Conservation (phyloP, 2,113 vertebrate species). For the Leiothrix lutea region DNA sequence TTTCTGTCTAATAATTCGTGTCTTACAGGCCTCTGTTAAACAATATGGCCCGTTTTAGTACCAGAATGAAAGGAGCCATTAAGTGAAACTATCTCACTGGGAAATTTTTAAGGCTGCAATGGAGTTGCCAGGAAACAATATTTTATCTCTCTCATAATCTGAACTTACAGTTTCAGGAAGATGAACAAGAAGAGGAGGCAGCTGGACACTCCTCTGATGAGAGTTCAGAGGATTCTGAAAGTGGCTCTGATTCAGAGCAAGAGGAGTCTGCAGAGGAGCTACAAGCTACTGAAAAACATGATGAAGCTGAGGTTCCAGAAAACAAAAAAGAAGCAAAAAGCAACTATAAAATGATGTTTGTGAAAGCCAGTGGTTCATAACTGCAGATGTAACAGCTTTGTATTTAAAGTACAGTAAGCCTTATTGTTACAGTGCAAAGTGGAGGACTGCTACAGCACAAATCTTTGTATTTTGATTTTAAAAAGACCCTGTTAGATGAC, state of each 20-base stretch:
- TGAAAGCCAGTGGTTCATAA: conserved; percentile 82
- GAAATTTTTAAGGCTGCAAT: background rate
- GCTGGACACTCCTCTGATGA: conserved; percentile 71
- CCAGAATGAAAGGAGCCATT: background rate
- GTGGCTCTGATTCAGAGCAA: conserved; percentile 71
- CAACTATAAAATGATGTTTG: conserved; percentile 85
- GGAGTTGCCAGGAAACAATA: background rate
- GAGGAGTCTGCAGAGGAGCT: conserved; percentile 73
- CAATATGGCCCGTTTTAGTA: background rate
- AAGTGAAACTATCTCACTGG: background rate
- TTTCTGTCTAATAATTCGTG: background rate
- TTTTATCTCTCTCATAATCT: background rate
- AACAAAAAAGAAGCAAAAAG: conserved; percentile 79
- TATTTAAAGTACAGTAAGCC: conserved; percentile 78
- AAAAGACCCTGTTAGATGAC: conserved; percentile 76
- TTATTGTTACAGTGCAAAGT: conserved; percentile 80
- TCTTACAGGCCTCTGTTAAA: background rate
- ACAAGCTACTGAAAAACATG: conserved; percentile 69
- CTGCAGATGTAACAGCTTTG: conserved; percentile 68
- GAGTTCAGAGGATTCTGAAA: conserved; percentile 77
- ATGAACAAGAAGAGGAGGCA: conserved; percentile 60
- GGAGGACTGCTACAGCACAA: conserved; percentile 82
- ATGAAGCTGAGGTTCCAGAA: conserved; percentile 70
- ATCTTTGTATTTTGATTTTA: conserved; percentile 82
- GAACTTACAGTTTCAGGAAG: conserved; percentile 71